Base-by-base conservation (phyloP, 2,797 vertebrate genomes). In the Tolypeutes matacus region DNA sequence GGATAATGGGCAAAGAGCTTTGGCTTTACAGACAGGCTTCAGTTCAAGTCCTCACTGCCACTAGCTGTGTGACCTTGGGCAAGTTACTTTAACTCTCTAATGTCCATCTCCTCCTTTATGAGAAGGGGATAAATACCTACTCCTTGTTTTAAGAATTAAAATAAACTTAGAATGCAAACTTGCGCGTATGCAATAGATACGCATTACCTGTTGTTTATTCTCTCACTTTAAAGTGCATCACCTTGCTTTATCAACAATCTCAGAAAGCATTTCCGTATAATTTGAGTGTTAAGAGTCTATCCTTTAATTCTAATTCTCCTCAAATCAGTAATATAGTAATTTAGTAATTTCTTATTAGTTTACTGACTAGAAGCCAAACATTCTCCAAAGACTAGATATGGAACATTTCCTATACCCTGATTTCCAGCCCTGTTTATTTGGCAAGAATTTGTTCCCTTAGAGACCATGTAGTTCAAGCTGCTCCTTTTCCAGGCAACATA, bases 141-240 rank as follows among this genome's bases (percentile, higher is more conserved):
- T 85, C 62, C 15, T 73, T 88, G 9, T 60, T 77, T 83, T 42
- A 94, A 84, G 60, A 94, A 70, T 91, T 69, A 39, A 60, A 92
- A 51, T 36, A 92, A 86, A 60, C 36, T 11, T 86, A 87, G 25
- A n/a, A 92, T 14, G 11, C 42, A 67, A 62, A 67, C 31, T 85
- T 20, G 23, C 42, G 73, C 10, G 29, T 42, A 75, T 25, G 53
- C 7, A n/a, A 51, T 15, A 76, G 56, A 36, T 21, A n/a, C 23
- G 78, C 10, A 75, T 15, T 29, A 83, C 56, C 36, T 78, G 9
- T 64, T 70, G 1, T 27, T 80, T 95, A 46, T 34, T 29, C 25
- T 93, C 73, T 89, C 58, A 67, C 75, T 87, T 85, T 58, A 89
- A 95, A 96, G 27, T 76, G 67, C 69, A 87, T 53, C 20, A 56